Percentiles rank a stretch among this genome's conserved stretches.
These are phyloP conservation scores for Plotosus lineatus DNA, from an alignment of 2,113 vertebrate species.

Conservation along the genomic window DNA sequence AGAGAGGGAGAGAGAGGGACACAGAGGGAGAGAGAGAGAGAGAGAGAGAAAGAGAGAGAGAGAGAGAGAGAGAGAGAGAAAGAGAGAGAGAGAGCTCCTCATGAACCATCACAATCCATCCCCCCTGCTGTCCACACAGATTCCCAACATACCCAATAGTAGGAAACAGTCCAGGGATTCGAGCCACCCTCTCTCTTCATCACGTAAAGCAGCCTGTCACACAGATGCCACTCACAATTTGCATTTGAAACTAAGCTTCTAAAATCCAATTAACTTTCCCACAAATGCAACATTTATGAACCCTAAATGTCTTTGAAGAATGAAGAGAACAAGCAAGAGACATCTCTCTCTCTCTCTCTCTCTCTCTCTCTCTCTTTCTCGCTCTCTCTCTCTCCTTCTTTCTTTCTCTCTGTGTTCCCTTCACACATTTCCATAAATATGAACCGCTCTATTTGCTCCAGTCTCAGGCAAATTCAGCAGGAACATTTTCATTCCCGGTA, in stretches of 20 bases:
- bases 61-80: not conserved
- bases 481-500: conserved; percentile 47
- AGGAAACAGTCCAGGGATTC: conserved; percentile 2
- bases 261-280: conserved; percentile 54
- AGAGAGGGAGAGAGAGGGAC: too few species aligned
- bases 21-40: too few species aligned
- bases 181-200: not conserved
- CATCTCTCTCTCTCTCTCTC: conserved; percentile 19
- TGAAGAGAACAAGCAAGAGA: conserved; percentile 40
- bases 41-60: not conserved
- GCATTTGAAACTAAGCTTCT: conserved; percentile 49
- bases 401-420: conserved; percentile 23
- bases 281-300: conserved; percentile 54
- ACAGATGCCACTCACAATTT: conserved; percentile 49
- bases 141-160: conserved; percentile 17
- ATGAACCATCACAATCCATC: not conserved
- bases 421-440: conserved; percentile 54
- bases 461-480: conserved; percentile 45
- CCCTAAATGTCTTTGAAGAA: conserved; percentile 51
- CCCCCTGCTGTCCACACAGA: conserved; percentile 16
- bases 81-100: not conserved
- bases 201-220: conserved; percentile 32
- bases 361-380: not conserved
- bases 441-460: conserved; percentile 52
- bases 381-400: not conserved